Percentiles rank a stretch among this genome's conserved stretches.
Conservation (phyloP, 2,888 invertebrate genomes). For the Geophilus truncorum region DNA sequence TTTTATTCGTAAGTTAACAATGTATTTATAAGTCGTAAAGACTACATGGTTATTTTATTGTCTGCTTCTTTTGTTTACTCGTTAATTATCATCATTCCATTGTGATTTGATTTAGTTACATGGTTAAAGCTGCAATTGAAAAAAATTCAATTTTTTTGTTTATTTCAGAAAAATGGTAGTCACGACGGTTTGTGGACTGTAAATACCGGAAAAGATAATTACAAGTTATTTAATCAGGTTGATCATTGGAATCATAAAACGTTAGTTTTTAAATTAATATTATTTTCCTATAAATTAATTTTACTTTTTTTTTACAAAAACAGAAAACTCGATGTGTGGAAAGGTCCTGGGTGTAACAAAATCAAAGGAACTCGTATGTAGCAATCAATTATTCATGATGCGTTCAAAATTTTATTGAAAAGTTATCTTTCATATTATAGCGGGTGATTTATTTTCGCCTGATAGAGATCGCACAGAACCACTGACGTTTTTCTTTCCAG, state of each 20-base stretch:
- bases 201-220: not conserved
- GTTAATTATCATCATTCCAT: not conserved
- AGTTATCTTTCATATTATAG: not conserved
- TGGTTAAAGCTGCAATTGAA: too few species aligned
- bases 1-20: too few species aligned
- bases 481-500: not conserved
- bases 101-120: too few species aligned
- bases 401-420: not conserved
- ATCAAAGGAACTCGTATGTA: not conserved
- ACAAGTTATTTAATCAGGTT: not conserved
- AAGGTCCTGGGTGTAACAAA: not conserved
- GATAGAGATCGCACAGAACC: not conserved
- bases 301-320: not conserved
- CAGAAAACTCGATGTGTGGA: not conserved
- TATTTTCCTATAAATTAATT: not conserved
- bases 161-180: not conserved
- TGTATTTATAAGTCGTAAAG: too few species aligned
- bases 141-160: too few species aligned
- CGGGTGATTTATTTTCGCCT: slow-evolving; percentile 4
- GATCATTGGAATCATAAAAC: not conserved
- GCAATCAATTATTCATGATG: not conserved
- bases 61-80: not conserved
- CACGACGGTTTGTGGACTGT: not conserved
- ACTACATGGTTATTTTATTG: too few species aligned
- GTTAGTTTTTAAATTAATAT: not conserved